phyloP scores from a whole-genome alignment of 2,888 invertebrate species.

The Galerucella nymphaeae region DNA sequence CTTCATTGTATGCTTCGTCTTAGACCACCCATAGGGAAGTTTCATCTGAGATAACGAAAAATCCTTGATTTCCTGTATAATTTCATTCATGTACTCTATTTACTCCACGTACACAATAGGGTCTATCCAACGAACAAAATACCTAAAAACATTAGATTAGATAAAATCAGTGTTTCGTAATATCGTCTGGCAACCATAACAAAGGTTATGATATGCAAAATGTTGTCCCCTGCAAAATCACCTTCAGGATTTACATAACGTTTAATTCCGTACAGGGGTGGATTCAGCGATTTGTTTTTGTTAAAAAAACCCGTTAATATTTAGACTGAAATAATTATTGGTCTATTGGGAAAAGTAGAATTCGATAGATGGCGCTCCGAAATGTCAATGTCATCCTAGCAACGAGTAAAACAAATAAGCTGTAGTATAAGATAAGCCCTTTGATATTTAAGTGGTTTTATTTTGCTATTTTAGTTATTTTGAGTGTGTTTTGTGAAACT shows the following conservation, averaged over 20 bases:
- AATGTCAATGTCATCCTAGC: no score
- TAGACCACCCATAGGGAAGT: not conserved
- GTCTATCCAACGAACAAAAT: not conserved
- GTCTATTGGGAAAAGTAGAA: no score
- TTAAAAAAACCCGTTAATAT: no score
- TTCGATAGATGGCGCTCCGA: no score
- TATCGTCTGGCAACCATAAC: slow-evolving; percentile 16
- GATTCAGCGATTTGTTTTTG: not conserved
- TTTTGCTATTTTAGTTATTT: no score
- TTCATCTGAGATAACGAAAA: not conserved
- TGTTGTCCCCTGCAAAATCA: slow-evolving; percentile 15
- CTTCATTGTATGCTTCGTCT: no score
- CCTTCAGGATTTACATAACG: slow-evolving; percentile 19
- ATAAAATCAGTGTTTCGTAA: slow-evolving; percentile 16
- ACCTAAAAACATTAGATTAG: slow-evolving; percentile 1
- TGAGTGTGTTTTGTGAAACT: no score
- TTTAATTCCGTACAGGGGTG: slow-evolving; percentile 10
- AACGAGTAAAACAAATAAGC: no score
- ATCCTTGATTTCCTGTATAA: not conserved
- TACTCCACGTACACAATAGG: not conserved
- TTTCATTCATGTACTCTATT: not conserved
- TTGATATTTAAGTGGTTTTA: no score
- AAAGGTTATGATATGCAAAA: slow-evolving; percentile 22
- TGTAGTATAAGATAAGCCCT: no score
- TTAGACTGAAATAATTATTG: no score